Conservation (phyloP, 2,113 vertebrate genomes). For the Chionomys nivalis region DNA sequence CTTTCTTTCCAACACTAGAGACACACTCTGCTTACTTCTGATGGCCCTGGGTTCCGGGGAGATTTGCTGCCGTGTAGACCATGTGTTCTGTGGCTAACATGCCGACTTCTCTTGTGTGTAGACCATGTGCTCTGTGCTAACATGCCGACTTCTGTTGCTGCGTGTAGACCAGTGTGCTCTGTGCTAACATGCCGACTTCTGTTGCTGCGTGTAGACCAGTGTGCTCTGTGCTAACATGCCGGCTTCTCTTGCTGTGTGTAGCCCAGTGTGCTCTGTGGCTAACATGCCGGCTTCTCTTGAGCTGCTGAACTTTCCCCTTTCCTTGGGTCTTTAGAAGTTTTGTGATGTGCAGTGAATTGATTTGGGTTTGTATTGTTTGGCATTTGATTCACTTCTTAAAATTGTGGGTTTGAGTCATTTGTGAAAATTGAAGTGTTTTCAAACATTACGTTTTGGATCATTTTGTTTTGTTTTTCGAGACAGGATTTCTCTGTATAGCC, state of each 20-base stretch:
- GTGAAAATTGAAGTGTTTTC: constrained; percentile 3
- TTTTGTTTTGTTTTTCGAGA: no score
- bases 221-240: neutral
- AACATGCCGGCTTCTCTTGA: neutral
- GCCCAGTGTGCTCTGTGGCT: neutral
- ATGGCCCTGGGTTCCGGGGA: neutral
- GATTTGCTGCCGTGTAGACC: neutral
- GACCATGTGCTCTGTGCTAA: neutral
- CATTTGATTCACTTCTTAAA: neutral
- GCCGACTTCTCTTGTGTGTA: no score
- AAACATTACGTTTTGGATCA: neutral
- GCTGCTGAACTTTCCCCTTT: neutral
- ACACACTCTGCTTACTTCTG: neutral
- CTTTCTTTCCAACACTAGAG: neutral
- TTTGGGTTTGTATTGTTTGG: neutral
- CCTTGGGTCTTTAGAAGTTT: constrained; percentile 7
- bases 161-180: neutral
- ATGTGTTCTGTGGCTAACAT: neutral
- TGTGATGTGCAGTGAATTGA: neutral
- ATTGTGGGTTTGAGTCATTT: neutral
- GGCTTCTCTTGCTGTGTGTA: neutral
- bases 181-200: neutral
- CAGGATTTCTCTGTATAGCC: no score
- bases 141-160: neutral
- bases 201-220: neutral